phyloP scores from a whole-genome alignment of 2,797 vertebrate genomes.

The Platalea minor region DNA sequence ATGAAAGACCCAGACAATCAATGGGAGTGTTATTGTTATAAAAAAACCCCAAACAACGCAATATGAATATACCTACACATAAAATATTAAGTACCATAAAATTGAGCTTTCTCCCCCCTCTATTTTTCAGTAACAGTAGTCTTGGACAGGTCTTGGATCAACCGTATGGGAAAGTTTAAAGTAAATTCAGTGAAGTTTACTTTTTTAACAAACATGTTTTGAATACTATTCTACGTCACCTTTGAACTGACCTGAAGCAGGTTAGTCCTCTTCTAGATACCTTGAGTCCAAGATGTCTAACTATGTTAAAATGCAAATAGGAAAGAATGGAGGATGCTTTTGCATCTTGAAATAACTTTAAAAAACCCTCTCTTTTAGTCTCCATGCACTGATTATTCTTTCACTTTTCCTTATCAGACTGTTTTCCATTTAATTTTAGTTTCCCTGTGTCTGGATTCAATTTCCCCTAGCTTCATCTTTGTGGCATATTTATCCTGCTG shows the following conservation, averaged over 20 bases:
- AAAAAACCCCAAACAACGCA: too few species aligned
- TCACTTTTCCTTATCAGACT: neutral
- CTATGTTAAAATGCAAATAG: neutral
- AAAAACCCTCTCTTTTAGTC: neutral
- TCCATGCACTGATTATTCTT: neutral
- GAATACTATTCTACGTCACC: neutral
- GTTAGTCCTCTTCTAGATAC: neutral
- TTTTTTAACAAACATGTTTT: neutral
- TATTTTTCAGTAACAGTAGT: neutral
- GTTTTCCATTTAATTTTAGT: conserved; percentile 8
- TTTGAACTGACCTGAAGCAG: conserved; percentile 10
- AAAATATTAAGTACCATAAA: neutral
- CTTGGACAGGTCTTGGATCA: neutral
- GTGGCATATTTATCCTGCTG: neutral
- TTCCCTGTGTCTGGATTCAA: conserved; percentile 15
- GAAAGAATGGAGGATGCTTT: neutral
- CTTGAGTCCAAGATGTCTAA: neutral
- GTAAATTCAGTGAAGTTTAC: neutral
- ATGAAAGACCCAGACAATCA: neutral
- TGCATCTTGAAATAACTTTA: neutral
- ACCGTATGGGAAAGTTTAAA: neutral
- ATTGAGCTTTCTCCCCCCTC: neutral
- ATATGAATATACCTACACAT: neutral
- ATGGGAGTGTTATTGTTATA: neutral
- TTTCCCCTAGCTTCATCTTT: neutral